Evolutionary conservation across 2,888 invertebrate species (phyloP), one percentile per base, ranked within the genome.

Genomic region (Drosophila eohydei): DNA sequence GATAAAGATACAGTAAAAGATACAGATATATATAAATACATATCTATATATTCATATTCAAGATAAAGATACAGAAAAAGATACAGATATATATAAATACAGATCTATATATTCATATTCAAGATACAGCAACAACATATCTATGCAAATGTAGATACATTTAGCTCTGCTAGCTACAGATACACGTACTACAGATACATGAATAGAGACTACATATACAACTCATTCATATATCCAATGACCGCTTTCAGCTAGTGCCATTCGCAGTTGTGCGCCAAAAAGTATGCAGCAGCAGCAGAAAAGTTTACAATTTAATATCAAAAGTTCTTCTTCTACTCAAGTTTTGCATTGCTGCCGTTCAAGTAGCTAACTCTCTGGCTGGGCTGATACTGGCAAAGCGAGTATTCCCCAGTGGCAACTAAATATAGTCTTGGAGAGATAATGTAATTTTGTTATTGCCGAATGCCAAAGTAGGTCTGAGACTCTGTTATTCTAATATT

Each of bases 271-370:
- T 0, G 34, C 16, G 77, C 77, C 77, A 34, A 60, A 76, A 75
- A 80, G 80, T 76, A 80, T 80, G 80, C 81, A 21, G 21, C 21
- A 21, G 21, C 21, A 21, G 21, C 21, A 21, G 21, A 21, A 21
- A 21, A 21, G 21, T 21, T 21, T 21, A 21, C 21, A 21, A 21
- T 12, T 7, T 26, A 11, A 28, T 8, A 28, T 46, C 14, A 7
- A 9, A 30, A 30, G 28, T 48, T 30, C 3, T 8, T n/a, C 14
- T 3, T 1, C 28, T 7, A 14, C 5, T 16, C 4, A 21, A 16
- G 21, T 12, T 4, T 14, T 11, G 6, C 38, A 6, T 28, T 38
- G 14, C 1, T 16, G 40, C 7, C 16, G 30, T 8, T 30, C 7
- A 54, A 16, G 12, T 16, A 48, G 14, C 9, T 9, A 9, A 5